Conservation (phyloP, 2,888 invertebrate species). For the Agonopterix arenella region DNA sequence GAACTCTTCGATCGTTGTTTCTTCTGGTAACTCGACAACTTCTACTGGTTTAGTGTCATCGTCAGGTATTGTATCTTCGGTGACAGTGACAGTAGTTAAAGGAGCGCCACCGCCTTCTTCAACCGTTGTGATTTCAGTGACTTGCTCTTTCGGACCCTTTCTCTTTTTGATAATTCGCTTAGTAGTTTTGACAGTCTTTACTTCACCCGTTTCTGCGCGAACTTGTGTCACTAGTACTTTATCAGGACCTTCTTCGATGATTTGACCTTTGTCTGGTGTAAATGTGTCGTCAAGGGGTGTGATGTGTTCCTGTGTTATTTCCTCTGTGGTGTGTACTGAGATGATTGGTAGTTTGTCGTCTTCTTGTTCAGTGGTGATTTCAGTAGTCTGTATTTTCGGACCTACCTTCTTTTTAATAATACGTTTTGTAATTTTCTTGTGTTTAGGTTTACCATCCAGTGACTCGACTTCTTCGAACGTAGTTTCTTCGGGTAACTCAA, state of each 20-base stretch:
- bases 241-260: slow-evolving; percentile 28
- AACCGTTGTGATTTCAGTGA: slow-evolving; percentile 18
- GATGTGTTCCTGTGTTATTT: slow-evolving; percentile 21
- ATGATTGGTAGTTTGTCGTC: slow-evolving; percentile 32
- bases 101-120: slow-evolving; percentile 17
- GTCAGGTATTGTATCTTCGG: neutral
- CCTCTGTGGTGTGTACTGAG: slow-evolving; percentile 27
- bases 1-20: slow-evolving; percentile 24
- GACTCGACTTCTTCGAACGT: slow-evolving; percentile 29
- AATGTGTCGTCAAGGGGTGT: slow-evolving; percentile 12
- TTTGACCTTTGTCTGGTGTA: slow-evolving; percentile 5
- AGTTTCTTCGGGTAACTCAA: slow-evolving; percentile 38
- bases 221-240: slow-evolving; percentile 22
- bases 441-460: slow-evolving; percentile 29
- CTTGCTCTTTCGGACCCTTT: slow-evolving; percentile 10
- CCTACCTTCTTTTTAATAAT: slow-evolving; percentile 30
- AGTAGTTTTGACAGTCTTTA: slow-evolving; percentile 13
- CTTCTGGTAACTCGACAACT: slow-evolving; percentile 16
- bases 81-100: slow-evolving; percentile 13
- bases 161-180: slow-evolving; percentile 23
- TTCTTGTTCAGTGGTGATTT: slow-evolving; percentile 21
- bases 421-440: slow-evolving; percentile 28
- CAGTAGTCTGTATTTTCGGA: slow-evolving; percentile 21
- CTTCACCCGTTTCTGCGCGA: slow-evolving; percentile 12
- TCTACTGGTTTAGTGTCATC: slow-evolving; percentile 12